Conservation (phyloP, 2,113 vertebrate species). For the Ceuthmochares aereus region DNA sequence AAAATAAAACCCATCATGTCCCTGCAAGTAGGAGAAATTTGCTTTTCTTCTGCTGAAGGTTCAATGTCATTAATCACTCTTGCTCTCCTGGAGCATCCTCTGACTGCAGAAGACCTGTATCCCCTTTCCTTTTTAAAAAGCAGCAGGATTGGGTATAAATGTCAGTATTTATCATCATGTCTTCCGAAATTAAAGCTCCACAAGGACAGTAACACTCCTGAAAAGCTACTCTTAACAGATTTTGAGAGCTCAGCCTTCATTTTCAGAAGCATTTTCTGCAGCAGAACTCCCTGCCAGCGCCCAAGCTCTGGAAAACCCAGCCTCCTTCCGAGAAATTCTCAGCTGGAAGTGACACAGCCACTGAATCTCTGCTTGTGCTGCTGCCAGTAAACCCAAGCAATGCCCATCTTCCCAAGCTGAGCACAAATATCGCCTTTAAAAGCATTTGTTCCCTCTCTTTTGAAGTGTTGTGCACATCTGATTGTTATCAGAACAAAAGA, state of each 20-base stretch:
- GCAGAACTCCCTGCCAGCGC: background rate
- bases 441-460: background rate
- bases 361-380: background rate
- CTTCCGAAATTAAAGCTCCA: background rate
- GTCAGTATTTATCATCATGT: background rate
- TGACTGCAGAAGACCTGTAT: background rate
- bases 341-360: background rate
- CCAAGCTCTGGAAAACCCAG: background rate
- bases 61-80: accelerated
- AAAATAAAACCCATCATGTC: background rate
- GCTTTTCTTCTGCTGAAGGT: background rate
- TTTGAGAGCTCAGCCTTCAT: background rate
- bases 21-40: background rate
- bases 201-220: background rate
- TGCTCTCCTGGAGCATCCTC: background rate
- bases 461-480: background rate
- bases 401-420: background rate
- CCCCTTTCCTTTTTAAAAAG: background rate
- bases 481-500: background rate
- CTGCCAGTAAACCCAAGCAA: background rate
- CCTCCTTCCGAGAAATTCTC: background rate
- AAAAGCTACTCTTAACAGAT: accelerated
- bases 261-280: background rate
- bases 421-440: background rate
- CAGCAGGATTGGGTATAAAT: background rate